Percentiles rank a stretch among this genome's conserved stretches.
phyloP scores from a whole-genome alignment of 2,113 vertebrate species.

The Himantopus leucocephalus region DNA sequence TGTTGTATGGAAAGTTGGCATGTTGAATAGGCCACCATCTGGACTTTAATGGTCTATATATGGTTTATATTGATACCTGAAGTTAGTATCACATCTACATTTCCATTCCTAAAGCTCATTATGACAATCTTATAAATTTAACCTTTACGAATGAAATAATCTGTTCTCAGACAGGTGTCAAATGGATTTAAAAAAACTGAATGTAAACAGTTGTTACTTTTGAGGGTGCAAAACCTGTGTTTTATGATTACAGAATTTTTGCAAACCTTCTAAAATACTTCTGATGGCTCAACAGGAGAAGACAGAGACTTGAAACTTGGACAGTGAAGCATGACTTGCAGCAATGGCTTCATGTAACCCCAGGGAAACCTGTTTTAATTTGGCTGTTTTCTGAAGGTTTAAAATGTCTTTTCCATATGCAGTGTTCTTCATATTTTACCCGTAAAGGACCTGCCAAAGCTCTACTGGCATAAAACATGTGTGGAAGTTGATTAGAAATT shows the following conservation, averaged over 20 bases:
- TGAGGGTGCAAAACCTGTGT: neutral
- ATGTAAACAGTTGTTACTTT: neutral
- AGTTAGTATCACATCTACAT: neutral
- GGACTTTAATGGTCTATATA: neutral
- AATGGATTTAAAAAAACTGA: neutral
- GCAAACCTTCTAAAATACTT: neutral
- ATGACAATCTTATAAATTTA: neutral
- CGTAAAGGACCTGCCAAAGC: neutral
- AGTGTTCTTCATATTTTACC: neutral
- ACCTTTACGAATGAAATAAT: neutral
- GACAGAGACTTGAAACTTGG: neutral
- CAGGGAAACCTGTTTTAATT: neutral
- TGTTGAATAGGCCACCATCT: neutral
- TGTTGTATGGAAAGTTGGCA: neutral
- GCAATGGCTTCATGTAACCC: neutral
- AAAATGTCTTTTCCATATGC: neutral
- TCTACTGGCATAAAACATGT: neutral
- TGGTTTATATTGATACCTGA: neutral
- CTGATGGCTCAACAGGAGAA: neutral
- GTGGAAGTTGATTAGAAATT: neutral
- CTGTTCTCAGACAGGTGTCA: neutral
- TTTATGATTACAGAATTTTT: neutral
- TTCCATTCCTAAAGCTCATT: constrained; percentile 12
- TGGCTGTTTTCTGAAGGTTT: neutral
- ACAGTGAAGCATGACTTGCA: neutral